Evolutionary conservation across 2,888 invertebrate species (phyloP).

Genomic region (Physocephala rufipes): DNA sequence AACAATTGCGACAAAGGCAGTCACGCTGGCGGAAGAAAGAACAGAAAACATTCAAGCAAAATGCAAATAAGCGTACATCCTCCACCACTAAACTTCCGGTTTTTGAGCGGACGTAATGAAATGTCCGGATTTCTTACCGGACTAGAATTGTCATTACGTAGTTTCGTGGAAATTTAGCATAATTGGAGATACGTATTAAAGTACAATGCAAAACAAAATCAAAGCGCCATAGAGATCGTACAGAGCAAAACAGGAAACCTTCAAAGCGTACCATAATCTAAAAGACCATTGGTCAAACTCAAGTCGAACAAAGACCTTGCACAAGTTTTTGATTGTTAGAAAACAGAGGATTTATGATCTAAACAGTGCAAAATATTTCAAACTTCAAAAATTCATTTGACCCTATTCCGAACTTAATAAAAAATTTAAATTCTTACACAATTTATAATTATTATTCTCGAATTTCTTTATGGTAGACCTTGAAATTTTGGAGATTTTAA

Average conservation of each 20-base stretch:
- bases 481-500: too few relatives aligned
- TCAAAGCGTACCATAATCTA: neutral
- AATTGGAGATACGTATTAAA: constrained; percentile 27
- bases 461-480: too few relatives aligned
- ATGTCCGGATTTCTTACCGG: constrained; percentile 31
- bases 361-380: neutral
- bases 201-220: constrained; percentile 4
- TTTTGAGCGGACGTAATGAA: constrained; percentile 28
- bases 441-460: too few relatives aligned
- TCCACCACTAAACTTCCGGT: constrained; percentile 25
- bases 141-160: neutral
- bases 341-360: neutral
- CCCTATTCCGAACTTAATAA: neutral
- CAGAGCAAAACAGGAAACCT: constrained; percentile 2
- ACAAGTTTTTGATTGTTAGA: neutral
- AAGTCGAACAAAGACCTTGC: neutral
- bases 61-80: constrained; percentile 36
- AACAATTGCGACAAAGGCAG: neutral
- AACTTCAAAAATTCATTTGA: neutral
- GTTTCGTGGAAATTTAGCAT: constrained; percentile 27
- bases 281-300: too few relatives aligned
- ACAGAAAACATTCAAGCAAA: constrained; percentile 23
- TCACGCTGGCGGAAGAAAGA: neutral
- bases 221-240: neutral
- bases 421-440: neutral